phyloP scores from a whole-genome alignment of 2,888 invertebrate genomes.

The Allophyes oxyacanthae region DNA sequence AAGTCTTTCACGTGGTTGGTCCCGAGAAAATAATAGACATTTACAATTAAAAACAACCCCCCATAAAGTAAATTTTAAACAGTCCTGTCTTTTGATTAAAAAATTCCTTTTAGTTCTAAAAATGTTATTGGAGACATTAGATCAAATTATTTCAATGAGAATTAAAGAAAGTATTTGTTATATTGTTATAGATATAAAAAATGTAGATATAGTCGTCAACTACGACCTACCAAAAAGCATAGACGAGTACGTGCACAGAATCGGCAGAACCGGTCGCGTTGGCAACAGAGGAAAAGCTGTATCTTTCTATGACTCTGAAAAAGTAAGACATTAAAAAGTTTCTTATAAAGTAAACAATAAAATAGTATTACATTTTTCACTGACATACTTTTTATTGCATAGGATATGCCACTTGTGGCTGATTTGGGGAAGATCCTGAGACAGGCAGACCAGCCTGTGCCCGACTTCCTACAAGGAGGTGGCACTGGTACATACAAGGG shows the following conservation, averaged over 20 bases:
- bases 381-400: slow-evolving; percentile 9
- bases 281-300: slow-evolving; percentile 96
- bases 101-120: no score
- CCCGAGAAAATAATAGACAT: no score
- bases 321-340: slow-evolving; percentile 60
- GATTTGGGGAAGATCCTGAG: slow-evolving; percentile 93
- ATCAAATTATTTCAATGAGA: no score
- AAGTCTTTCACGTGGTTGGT: no score
- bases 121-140: no score
- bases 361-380: no score
- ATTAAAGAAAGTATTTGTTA: slow-evolving; percentile 6
- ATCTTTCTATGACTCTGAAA: slow-evolving; percentile 93
- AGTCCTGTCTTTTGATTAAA: no score
- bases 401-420: slow-evolving; percentile 90
- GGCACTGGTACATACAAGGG: slow-evolving; percentile 84
- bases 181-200: slow-evolving; percentile 92
- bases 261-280: slow-evolving; percentile 98
- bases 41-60: no score
- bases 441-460: slow-evolving; percentile 94
- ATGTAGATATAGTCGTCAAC: slow-evolving; percentile 96
- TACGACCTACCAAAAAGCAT: slow-evolving; percentile 96
- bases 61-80: no score
- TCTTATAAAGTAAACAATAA: background rate
- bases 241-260: slow-evolving; percentile 98
- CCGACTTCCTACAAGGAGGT: slow-evolving; percentile 91